Evolutionary conservation across 2,113 vertebrate species (phyloP), one percentile per base, ranked within the genome.

Genomic region (Lycaon pictus): DNA sequence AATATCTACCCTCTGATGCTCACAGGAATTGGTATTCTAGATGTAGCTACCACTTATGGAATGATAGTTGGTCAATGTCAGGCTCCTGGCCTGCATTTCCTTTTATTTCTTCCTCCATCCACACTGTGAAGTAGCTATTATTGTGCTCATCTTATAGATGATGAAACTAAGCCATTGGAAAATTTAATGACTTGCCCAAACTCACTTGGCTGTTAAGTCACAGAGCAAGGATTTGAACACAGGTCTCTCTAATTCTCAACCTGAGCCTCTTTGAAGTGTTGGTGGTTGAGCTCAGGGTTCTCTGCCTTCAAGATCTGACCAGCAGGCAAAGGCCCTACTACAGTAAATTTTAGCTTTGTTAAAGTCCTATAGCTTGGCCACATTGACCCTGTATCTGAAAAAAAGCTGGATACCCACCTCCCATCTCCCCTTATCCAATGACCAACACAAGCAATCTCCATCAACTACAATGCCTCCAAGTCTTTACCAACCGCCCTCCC

Each of bases 131-230:
- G 35, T 11, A 58, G 35, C 27, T 25, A 19, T 35, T n/a, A 60
- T 43, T 56, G 25, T 63, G 76, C 20, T 80, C 74, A 56, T 97
- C 95, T 93, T 84, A 48, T 32, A 90, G 71, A 67, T 56, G 62
- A 90, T 27, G 80, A 92, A 97, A 60, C 72, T 23, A 88, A 72
- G 51, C n/a, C 22, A 13, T 51, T 22, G 65, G 51, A 55, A 84
- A 32, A 29, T 58, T 25, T 81, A 63, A 53, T 7, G 58, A 69
- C 35, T 90, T 79, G 12, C 4, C 27, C 37, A 74, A 63, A 94
- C 22, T 35, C 71, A 43, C 7, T 35, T 7, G 56, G 63, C 83
- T 51, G 23, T 27, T 55, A 89, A 90, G n/a, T 77, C 53, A 81
- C 32, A 94, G 13, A 95, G 35, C 63, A 69, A 85, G 71, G 53